Evolutionary conservation across 2,113 vertebrate species (phyloP), one percentile per base, ranked within the genome.

Genomic region (Silurus meridionalis): DNA sequence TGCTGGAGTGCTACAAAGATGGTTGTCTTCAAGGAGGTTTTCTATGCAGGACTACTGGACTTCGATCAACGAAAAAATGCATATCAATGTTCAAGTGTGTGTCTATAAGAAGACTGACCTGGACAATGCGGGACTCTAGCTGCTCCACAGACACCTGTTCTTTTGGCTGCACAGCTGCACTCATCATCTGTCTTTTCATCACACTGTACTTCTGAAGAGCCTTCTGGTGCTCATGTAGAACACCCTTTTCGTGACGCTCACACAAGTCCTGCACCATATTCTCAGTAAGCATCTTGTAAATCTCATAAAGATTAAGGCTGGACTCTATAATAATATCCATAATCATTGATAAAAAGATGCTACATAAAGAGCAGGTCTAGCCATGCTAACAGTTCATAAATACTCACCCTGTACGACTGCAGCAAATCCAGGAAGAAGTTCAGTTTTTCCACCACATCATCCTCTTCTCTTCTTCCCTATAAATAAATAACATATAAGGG

Each of bases 151-250:
- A 95, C 21, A 95, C 95, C 0, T 96, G 96, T 90, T 99, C 97
- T 37, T 96, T 97, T 86, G 95, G 94, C 91, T 99, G 98, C 48
- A 94, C 95, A 0, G 97, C 92, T 14, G 96, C 95, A 5, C 95
- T 97, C 96, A 97, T 94, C 96, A 96, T 96, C 95, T 99, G 98
- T 95, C 94, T 95, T 95, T 96, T 98, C 97, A 98, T 98, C 92
- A 98, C 86, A 64, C 96, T 93, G 90, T 99, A 97, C 90, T 97
- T 99, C 92, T 98, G 97, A 93, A 99, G 92, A 0, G 97, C 97
- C n/a, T 95, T 94, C 95, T 99, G 98, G 91, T 99, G 97, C 90
- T 97, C 97, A 61, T 99, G 98, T 69, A 99, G 92, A 0, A 98
- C 95, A 0, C 98, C 98, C 90, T 97, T 98, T 94, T 99, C 97